phyloP scores from a whole-genome alignment of 2,797 vertebrate genomes.

The Artibeus jamaicensis region DNA sequence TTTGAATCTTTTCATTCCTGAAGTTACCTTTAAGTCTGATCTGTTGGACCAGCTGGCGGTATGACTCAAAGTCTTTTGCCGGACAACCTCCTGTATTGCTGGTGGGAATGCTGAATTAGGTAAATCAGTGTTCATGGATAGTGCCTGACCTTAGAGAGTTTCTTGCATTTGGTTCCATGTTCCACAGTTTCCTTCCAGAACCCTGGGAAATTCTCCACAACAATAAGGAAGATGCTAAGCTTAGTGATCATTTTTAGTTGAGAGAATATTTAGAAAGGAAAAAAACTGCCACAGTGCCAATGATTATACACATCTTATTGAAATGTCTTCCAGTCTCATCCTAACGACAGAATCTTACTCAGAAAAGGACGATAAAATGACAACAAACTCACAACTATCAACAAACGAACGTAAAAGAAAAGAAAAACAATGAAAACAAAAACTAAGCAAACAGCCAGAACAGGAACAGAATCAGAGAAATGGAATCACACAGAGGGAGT shows the following conservation, averaged over 20 bases:
- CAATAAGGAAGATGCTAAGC: conserved; percentile 20
- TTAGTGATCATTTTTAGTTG: neutral
- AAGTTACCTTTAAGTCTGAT: conserved; percentile 57
- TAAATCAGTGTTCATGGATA: neutral
- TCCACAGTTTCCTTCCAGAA: conserved; percentile 56
- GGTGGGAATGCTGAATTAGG: conserved; percentile 26
- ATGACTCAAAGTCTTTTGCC: neutral
- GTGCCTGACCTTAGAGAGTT: conserved; percentile 28
- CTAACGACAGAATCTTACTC: neutral
- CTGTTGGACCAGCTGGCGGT: conserved; percentile 16
- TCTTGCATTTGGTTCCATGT: conserved; percentile 52
- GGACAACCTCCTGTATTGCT: neutral
- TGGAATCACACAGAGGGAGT: too few relatives aligned
- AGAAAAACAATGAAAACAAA: too few relatives aligned
- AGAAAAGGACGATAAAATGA: too few relatives aligned
- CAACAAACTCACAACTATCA: too few relatives aligned
- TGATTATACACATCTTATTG: neutral
- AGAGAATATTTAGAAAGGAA: neutral
- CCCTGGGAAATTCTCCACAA: conserved; percentile 25
- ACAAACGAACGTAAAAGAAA: too few relatives aligned
- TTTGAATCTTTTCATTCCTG: conserved; percentile 48
- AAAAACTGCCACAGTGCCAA: neutral
- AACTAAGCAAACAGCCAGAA: too few relatives aligned
- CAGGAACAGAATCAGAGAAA: too few relatives aligned
- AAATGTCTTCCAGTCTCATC: neutral